phyloP scores from a whole-genome alignment of 1,140 invertebrate genomes.

The Heliconius nattereri region DNA sequence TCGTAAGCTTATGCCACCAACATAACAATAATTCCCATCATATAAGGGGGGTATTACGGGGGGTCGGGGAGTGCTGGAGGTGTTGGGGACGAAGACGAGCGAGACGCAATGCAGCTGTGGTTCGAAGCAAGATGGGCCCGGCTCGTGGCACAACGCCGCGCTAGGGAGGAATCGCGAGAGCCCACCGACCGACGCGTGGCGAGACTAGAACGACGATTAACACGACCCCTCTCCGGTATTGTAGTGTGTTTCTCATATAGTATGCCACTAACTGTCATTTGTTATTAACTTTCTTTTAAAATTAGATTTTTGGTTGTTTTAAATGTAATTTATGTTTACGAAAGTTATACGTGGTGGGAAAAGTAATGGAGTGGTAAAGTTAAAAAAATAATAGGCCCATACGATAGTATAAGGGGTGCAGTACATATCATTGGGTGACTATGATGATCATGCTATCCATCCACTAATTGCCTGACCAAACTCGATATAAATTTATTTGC shows the following conservation, averaged over 20 bases:
- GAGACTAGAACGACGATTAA: slow-evolving; percentile 59
- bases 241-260: neutral
- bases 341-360: no score
- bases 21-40: neutral
- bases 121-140: slow-evolving; percentile 71
- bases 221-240: slow-evolving; percentile 64
- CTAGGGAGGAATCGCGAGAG: slow-evolving; percentile 50
- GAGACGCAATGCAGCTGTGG: slow-evolving; percentile 72
- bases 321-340: neutral
- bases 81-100: slow-evolving; percentile 52
- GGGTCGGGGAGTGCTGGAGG: neutral
- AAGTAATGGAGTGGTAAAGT: no score
- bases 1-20: neutral
- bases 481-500: no score
- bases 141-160: slow-evolving; percentile 60
- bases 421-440: no score
- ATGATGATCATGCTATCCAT: no score
- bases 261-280: no score
- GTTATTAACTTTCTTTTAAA: no score
- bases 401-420: no score
- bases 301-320: neutral
- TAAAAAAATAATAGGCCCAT: no score
- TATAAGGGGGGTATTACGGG: neutral
- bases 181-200: slow-evolving; percentile 51
- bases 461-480: no score